Conservation (phyloP, 2,797 vertebrate species). For the Spinus pinus region DNA sequence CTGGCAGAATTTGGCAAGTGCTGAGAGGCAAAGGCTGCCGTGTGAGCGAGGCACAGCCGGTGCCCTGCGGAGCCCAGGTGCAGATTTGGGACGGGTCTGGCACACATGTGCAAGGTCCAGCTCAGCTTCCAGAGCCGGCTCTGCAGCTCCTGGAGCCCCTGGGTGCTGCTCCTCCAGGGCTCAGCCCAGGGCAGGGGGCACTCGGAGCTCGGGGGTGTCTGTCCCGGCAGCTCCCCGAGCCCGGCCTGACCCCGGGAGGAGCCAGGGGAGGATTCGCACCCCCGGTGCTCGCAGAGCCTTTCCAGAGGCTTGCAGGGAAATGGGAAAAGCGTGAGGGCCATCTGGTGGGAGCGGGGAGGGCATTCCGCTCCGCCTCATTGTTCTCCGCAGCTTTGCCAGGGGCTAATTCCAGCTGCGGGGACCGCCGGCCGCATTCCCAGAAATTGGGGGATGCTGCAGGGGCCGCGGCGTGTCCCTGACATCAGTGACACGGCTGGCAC, state of each 20-base stretch:
- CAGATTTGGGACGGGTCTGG: accelerated
- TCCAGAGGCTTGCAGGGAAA: neutral
- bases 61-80: neutral
- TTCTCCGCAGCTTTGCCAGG: accelerated
- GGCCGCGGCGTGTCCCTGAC: accelerated
- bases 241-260: accelerated
- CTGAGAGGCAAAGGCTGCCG: neutral
- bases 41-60: neutral
- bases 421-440: neutral
- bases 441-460: accelerated
- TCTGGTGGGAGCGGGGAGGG: slow-evolving; percentile 21
- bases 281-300: neutral
- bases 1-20: neutral
- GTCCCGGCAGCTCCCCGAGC: neutral
- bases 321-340: slow-evolving; percentile 17
- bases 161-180: neutral
- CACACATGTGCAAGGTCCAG: accelerated
- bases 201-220: accelerated
- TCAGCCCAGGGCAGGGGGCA: accelerated
- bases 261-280: accelerated
- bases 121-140: neutral
- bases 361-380: neutral
- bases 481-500: accelerated
- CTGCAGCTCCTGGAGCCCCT: accelerated
- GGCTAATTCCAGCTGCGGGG: neutral